phyloP scores from a whole-genome alignment of 2,113 vertebrate species.

The Heliornis fulica region DNA sequence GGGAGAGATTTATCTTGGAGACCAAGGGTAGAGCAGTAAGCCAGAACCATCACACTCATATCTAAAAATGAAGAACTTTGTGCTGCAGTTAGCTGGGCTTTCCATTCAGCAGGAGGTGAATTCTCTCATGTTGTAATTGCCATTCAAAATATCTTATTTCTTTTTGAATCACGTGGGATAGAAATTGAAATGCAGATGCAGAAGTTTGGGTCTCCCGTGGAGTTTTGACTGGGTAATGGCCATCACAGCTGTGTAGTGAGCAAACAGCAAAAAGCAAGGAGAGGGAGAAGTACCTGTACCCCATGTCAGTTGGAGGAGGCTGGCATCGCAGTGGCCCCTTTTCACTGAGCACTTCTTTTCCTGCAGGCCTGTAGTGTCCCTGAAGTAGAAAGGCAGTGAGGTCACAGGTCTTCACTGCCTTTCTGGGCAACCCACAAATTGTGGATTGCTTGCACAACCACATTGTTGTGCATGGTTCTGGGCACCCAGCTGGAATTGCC shows the following conservation, averaged over 20 bases:
- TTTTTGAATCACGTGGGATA: not conserved
- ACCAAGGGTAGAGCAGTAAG: not conserved
- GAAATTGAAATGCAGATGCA: not conserved
- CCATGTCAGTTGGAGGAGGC: not conserved
- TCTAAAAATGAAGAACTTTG: not conserved
- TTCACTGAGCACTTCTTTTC: not conserved
- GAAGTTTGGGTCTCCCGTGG: not conserved
- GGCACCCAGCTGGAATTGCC: not conserved
- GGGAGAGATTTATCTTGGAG: constrained; percentile 15
- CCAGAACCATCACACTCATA: not conserved
- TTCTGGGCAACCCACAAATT: no score
- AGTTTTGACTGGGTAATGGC: not conserved
- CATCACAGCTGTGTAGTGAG: not conserved
- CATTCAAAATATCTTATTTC: not conserved
- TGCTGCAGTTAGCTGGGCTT: not conserved
- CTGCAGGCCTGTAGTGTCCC: not conserved
- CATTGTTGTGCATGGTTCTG: no score
- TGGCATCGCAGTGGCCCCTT: not conserved
- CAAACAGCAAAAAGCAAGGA: not conserved
- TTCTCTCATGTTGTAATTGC: not conserved
- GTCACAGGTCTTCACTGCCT: no score
- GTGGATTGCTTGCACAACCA: no score
- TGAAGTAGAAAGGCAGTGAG: not conserved
- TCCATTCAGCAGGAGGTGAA: not conserved
- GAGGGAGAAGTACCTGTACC: not conserved